Evolutionary conservation across 2,797 vertebrate species (phyloP).

Genomic region (Neosilurus hyrtlii): DNA sequence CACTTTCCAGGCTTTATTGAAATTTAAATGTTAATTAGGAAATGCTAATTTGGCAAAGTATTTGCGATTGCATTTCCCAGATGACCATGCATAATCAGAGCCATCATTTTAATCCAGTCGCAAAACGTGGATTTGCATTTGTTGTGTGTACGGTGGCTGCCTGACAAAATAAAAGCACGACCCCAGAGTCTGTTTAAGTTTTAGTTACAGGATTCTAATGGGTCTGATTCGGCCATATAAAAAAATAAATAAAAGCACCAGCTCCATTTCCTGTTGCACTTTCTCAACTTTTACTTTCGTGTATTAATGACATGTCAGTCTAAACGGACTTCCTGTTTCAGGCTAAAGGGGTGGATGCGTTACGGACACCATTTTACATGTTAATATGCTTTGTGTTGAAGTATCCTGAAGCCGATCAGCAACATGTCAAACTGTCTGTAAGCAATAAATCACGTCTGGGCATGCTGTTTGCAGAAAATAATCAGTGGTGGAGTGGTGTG

Average conservation of each 20-base stretch:
- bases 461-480: background rate
- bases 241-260: background rate
- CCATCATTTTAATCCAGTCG: background rate
- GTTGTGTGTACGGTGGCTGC: background rate
- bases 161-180: background rate
- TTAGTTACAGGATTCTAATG: background rate
- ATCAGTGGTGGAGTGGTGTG: background rate
- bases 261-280: background rate
- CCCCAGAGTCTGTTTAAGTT: background rate
- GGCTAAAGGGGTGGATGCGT: background rate
- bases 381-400: background rate
- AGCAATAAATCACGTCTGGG: background rate
- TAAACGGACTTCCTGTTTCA: background rate
- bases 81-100: background rate
- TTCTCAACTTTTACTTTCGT: background rate
- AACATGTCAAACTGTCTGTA: background rate
- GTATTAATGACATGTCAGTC: background rate
- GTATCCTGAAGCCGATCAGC: background rate
- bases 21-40: conserved; percentile 15
- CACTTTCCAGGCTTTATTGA: background rate
- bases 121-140: background rate
- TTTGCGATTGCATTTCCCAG: conserved; percentile 6
- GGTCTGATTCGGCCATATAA: background rate
- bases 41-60: background rate
- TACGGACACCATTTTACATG: background rate